These are phyloP conservation scores for Eciton burchellii DNA, from an alignment of 1,140 invertebrate species.

Conservation along the genomic window DNA sequence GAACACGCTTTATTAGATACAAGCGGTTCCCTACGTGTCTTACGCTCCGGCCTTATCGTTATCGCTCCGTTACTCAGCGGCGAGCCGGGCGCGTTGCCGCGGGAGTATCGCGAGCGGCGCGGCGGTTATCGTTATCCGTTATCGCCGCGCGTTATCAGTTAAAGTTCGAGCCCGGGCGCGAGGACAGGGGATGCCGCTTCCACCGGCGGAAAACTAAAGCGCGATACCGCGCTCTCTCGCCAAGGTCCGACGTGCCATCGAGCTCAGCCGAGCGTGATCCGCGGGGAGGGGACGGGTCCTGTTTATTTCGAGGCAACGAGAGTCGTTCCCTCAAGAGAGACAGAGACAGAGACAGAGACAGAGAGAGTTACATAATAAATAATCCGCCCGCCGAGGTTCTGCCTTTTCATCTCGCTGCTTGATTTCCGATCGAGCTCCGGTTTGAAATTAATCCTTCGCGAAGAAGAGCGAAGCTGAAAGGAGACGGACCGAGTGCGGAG, in stretches of 20 bases:
- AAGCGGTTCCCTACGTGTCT: conserved; percentile 77
- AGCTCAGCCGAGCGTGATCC: conserved; percentile 29
- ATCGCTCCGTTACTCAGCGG: conserved; percentile 82
- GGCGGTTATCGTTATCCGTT: conserved; percentile 79
- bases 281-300: neutral
- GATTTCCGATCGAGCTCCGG: no score
- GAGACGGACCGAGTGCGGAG: no score
- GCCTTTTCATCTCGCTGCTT: no score
- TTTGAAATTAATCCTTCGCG: neutral
- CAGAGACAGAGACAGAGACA: no score
- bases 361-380: no score
- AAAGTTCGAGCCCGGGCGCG: conserved; percentile 73
- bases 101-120: conserved; percentile 71
- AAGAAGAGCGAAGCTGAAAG: no score
- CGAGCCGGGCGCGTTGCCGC: conserved; percentile 71
- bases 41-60: conserved; percentile 79
- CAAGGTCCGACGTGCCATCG: conserved; percentile 31
- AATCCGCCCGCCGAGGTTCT: no score
- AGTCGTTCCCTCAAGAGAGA: no score
- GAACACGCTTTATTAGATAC: conserved; percentile 72
- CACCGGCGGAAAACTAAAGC: conserved; percentile 37
- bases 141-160: conserved; percentile 78
- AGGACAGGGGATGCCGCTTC: conserved; percentile 49
- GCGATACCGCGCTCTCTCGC: conserved; percentile 22
- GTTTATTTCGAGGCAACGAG: no score